These are phyloP conservation scores for Parazoanthus atlanticus DNA, from an alignment of 92 coral and sea anemone species.

Conservation along the genomic window DNA sequence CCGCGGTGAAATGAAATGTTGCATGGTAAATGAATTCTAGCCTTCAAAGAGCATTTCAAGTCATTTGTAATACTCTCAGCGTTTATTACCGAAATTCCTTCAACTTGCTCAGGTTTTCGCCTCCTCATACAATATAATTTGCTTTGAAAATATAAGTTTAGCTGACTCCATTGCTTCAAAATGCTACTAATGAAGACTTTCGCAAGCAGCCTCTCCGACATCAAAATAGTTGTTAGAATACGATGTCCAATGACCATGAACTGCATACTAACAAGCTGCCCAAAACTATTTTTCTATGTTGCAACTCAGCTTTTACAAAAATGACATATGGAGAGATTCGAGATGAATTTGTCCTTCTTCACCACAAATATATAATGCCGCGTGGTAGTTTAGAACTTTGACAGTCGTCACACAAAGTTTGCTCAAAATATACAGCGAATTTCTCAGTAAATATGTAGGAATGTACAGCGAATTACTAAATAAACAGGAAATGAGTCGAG, in stretches of 20 bases:
- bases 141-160: constrained; percentile 8
- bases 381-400: constrained; percentile 2
- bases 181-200: constrained; percentile 11
- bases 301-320: background rate
- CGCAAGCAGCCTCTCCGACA: constrained; percentile 19
- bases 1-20: too few relatives aligned
- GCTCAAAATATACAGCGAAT: constrained; percentile 23
- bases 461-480: background rate
- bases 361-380: constrained; percentile 2
- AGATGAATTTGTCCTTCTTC: constrained; percentile 10
- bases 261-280: constrained; percentile 26
- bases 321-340: constrained; percentile 19
- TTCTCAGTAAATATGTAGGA: constrained; percentile 5
- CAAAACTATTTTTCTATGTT: background rate
- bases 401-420: constrained; percentile 15
- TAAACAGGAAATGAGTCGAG: background rate
- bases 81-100: constrained; percentile 7
- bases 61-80: background rate
- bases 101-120: constrained; percentile 19
- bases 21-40: too few relatives aligned
- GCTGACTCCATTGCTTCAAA: constrained; percentile 17
- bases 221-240: too few relatives aligned
- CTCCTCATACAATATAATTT: constrained; percentile 4
- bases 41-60: background rate
- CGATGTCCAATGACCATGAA: constrained; percentile 10